A percentile compares a stretch with the other conserved stretches of the same genome.
Evolutionary conservation across 2,113 vertebrate genomes (phyloP).

Genomic region (Bujurquina vittata): DNA sequence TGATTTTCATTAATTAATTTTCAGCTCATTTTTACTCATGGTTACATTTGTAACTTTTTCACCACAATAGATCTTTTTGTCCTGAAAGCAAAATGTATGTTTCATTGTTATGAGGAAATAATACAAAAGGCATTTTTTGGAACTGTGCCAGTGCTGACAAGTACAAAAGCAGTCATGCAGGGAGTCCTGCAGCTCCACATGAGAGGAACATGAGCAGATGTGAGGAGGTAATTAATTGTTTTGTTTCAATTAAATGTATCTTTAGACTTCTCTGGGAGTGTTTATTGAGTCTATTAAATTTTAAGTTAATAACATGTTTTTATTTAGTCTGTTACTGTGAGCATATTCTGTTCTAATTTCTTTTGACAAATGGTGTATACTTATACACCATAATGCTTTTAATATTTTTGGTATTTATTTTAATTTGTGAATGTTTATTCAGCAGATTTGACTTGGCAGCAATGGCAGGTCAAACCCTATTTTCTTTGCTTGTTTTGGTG

Average conservation of each 20-base stretch:
- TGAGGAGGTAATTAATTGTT: constrained; percentile 22
- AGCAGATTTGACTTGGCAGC: neutral
- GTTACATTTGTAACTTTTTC: no score
- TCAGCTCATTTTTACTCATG: no score
- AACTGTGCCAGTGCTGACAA: neutral
- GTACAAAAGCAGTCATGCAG: neutral
- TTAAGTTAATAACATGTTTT: neutral
- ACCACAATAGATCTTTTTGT: neutral
- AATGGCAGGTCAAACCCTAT: neutral
- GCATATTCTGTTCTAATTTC: neutral
- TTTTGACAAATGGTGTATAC: neutral
- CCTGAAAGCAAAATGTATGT: neutral
- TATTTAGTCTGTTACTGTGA: no score
- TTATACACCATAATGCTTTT: rapidly evolving
- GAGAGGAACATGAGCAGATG: neutral
- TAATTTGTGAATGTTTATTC: neutral
- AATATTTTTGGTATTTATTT: neutral
- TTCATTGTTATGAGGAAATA: neutral
- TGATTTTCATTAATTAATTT: no score
- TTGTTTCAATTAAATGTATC: neutral
- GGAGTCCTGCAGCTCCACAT: neutral
- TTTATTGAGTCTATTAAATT: neutral
- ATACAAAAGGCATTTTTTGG: neutral
- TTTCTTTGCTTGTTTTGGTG: constrained; percentile 21
- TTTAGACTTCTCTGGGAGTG: neutral